Percentiles rank a stretch among this genome's conserved stretches.
These are phyloP conservation scores for Nymphalis io DNA, from an alignment of 1,140 invertebrate species.

Conservation along the genomic window DNA sequence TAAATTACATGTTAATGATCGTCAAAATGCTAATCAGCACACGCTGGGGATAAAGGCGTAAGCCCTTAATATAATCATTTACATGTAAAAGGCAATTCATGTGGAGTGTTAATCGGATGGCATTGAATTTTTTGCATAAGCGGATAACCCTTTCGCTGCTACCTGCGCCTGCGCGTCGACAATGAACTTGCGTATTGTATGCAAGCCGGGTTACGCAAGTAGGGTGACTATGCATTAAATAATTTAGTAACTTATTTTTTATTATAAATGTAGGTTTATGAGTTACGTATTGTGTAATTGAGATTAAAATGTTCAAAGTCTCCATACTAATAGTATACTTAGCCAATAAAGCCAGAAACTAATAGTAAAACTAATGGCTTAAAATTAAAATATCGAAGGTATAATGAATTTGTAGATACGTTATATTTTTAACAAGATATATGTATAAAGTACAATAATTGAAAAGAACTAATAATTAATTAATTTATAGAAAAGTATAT, in stretches of 20 bases:
- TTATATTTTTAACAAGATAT: too few relatives aligned
- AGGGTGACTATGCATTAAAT: constrained; percentile 45
- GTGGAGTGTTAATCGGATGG: constrained; percentile 76
- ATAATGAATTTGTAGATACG: too few relatives aligned
- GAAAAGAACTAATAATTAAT: too few relatives aligned
- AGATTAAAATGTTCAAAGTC: too few relatives aligned
- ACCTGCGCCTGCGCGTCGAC: constrained; percentile 57
- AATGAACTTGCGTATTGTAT: constrained; percentile 61
- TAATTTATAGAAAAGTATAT: too few relatives aligned
- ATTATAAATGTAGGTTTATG: not conserved
- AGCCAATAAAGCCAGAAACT: too few relatives aligned
- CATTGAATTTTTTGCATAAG: constrained; percentile 75
- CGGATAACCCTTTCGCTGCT: constrained; percentile 78
- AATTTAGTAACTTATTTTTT: not conserved
- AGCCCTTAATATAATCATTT: constrained; percentile 57
- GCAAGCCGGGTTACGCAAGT: constrained; percentile 58
- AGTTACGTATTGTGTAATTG: too few relatives aligned
- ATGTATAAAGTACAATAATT: too few relatives aligned
- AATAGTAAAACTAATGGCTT: too few relatives aligned
- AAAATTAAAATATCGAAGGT: too few relatives aligned
- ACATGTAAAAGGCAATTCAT: constrained; percentile 58
- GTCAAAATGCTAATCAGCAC: constrained; percentile 48
- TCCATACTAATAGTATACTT: too few relatives aligned
- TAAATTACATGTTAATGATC: constrained; percentile 19
- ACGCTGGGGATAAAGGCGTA: constrained; percentile 53